Base-by-base conservation (phyloP, 2,888 invertebrate species). In the Polylopha cassiicola region DNA sequence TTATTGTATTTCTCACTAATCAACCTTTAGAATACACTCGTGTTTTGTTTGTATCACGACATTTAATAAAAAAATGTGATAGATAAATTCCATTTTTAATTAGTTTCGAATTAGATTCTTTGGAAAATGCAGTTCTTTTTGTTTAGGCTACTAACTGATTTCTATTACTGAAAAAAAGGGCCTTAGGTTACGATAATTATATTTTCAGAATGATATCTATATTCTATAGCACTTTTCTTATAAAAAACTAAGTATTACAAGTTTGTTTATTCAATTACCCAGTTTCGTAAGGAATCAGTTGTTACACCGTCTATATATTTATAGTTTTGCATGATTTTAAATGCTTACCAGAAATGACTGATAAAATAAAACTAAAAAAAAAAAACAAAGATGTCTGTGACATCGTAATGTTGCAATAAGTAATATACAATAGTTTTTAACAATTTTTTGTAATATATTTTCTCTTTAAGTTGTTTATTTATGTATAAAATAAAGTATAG, bases 71-170 rank as follows among this genome's bases (percentile, higher is more conserved):
- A 60, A 60, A 61, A 68, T 82, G 81, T 82, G 81, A 81, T 82
- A 79, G 53, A 69, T 66, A 63, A 52, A 78, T 81, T 79, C 81
- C 79, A 79, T 81, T 79, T 79, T 79, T 60, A 55, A 56, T 71
- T 78, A 74, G 76, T 65, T 53, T 65, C 56, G 51, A 48, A 59
- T 58, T 67, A 66, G 61, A 58, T 62, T 43, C 53, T 38, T 47
- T 50, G 45, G n/a, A n/a, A n/a, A n/a, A n/a, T 47, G 15, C 38
- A 45, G 36, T 28, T 26, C 34, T 50, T 47, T 48, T 37, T 48
- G 37, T 46, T 44, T 13, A 20, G 34, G 20, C n/a, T n/a, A 21
- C 41, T 24, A 41, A 36, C 34, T 26, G 13, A 11, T 21, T 20
- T 27, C 39, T 23, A n/a, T n/a, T n/a, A n/a, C n/a, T n/a, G n/a